Conservation (phyloP, 2,888 invertebrate genomes). For the Psococerastis gibbosa region DNA sequence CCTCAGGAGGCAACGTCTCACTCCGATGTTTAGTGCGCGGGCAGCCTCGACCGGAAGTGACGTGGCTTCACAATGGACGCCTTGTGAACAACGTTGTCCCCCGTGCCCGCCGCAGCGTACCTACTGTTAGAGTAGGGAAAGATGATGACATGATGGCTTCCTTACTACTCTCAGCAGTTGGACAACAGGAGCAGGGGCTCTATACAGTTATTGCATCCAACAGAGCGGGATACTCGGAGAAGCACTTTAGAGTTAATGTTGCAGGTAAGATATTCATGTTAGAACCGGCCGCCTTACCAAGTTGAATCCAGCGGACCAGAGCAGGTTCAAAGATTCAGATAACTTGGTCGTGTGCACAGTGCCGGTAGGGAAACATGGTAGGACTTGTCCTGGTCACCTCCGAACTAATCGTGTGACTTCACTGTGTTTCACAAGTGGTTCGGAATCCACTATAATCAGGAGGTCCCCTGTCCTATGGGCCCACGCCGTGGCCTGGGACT, state of each 20-base stretch:
- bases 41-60: slow-evolving; percentile 15
- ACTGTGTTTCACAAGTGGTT: too few species aligned
- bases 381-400: too few species aligned
- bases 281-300: too few species aligned
- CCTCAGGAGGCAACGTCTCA: slow-evolving; percentile 18
- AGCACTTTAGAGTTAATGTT: slow-evolving; percentile 27
- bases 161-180: slow-evolving; percentile 23
- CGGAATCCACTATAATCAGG: too few species aligned
- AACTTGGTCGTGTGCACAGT: too few species aligned
- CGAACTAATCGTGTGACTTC: too few species aligned
- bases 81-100: slow-evolving; percentile 16
- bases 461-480: too few species aligned
- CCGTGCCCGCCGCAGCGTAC: not conserved
- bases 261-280: slow-evolving; percentile 22
- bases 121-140: not conserved
- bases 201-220: slow-evolving; percentile 29
- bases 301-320: too few species aligned
- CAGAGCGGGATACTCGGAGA: slow-evolving; percentile 24
- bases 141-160: slow-evolving; percentile 15
- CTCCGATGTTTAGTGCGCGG: slow-evolving; percentile 17
- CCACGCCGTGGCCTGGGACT: too few species aligned
- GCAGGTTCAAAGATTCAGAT: too few species aligned
- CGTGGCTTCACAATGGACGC: slow-evolving; percentile 21
- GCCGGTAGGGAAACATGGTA: too few species aligned
- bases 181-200: slow-evolving; percentile 25